phyloP scores from a whole-genome alignment of 2,113 vertebrate species.

The Phainopepla nitens region DNA sequence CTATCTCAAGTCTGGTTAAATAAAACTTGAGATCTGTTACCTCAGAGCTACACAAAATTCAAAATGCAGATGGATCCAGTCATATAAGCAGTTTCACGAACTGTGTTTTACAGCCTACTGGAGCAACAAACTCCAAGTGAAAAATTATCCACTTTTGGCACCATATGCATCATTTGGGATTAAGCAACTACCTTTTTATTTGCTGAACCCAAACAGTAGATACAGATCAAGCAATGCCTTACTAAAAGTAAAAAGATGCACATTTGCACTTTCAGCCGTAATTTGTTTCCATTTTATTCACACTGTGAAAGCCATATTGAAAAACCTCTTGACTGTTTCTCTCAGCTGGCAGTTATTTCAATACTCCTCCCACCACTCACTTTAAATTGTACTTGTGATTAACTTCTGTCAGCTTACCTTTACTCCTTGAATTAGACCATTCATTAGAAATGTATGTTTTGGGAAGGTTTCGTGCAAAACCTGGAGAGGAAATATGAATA shows the following conservation, averaged over 20 bases:
- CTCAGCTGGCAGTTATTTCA: neutral
- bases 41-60: neutral
- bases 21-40: neutral
- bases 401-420: conserved; percentile 70
- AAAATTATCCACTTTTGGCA: neutral
- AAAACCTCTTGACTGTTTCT: neutral
- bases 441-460: conserved; percentile 89
- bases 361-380: neutral
- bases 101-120: neutral
- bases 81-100: neutral
- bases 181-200: neutral
- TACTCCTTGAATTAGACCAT: conserved; percentile 86
- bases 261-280: neutral
- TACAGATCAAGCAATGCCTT: neutral
- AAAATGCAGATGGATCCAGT: neutral
- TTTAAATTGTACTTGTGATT: neutral
- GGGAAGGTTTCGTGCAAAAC: conserved; percentile 87
- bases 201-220: neutral
- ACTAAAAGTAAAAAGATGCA: neutral
- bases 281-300: neutral
- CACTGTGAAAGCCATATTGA: neutral
- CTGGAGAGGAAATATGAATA: conserved; percentile 48
- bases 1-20: neutral
- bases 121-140: neutral
- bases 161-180: neutral